phyloP scores from a whole-genome alignment of 2,797 vertebrate species.

The Sebastes iracundus region DNA sequence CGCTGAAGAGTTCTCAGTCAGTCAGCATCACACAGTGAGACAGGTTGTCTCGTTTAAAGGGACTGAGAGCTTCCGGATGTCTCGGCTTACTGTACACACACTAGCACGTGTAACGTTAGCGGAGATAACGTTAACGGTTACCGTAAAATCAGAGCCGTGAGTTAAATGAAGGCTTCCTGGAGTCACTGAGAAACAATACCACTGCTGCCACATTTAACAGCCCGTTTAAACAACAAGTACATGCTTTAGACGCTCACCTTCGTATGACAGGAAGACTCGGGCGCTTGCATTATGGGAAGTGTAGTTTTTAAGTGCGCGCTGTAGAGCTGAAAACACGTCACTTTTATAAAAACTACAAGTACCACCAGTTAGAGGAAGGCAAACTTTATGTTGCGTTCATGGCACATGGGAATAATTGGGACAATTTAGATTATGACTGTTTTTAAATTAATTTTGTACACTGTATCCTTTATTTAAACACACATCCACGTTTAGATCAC shows the following conservation, averaged over 20 bases:
- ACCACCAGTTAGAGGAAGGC: constrained; percentile 12
- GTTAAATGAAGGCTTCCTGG: too few species aligned
- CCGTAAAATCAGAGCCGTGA: too few species aligned
- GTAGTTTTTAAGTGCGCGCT: constrained; percentile 37
- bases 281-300: constrained; percentile 51
- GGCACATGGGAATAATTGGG: background rate
- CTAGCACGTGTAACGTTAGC: background rate
- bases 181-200: accelerated
- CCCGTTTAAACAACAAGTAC: background rate
- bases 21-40: too few species aligned
- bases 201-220: background rate
- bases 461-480: background rate
- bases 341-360: constrained; percentile 58
- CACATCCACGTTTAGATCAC: background rate
- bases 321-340: accelerated
- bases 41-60: background rate
- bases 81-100: too few species aligned
- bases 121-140: too few species aligned
- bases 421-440: background rate
- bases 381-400: background rate
- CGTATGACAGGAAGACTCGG: background rate
- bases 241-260: constrained; percentile 57
- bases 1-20: too few species aligned
- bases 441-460: too few species aligned
- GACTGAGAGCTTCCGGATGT: background rate